Evolutionary conservation across 2,113 vertebrate genomes (phyloP), one percentile per base, ranked within the genome.

Genomic region (Clarias gariepinus): DNA sequence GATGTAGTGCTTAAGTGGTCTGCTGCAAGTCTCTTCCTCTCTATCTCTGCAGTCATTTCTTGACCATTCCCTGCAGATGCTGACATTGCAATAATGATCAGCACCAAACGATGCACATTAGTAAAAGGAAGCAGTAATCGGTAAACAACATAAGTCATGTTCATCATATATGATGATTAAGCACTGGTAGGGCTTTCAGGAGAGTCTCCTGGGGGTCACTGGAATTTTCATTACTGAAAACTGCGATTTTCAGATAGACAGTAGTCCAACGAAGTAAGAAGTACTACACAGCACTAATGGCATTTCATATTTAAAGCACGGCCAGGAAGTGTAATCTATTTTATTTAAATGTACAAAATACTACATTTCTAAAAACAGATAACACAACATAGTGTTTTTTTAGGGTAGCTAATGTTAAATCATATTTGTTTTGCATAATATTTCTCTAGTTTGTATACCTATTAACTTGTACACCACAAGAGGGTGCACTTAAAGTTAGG

Each of bases 1-100:
- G 18, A 85, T 30, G 61, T 79, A 69, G 76, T 57, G 61, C 28
- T 68, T 69, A 58, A 80, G 74, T 66, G 84, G 36, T 66, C 61
- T 23, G 36, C 41, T 64, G 78, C 19, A 28, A 68, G 66, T 58
- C 25, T 85, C 25, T 52, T 28, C 15, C 47, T 57, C 52, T 30
- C 16, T 77, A 77, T 15, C 11, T 79, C n/a, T 13, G 52, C 47
- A 33, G 41, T 79, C 60, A 78, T 85, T 4, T 33, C 33, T 30
- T 63, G 47, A 66, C n/a, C 76, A 23, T 61, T 53, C 28, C 8
- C 16, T 28, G 47, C 3, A 68, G 16, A 36, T 79, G 60, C 61
- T 41, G 74, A 85, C 61, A 53, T 12, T 3, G 33, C 74, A 41
- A 47, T 64, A 64, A 76, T 58, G 64, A 68, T 9, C 47, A 53